Evolutionary conservation across 2,797 vertebrate genomes (phyloP).

Genomic region (Columba guinea): DNA sequence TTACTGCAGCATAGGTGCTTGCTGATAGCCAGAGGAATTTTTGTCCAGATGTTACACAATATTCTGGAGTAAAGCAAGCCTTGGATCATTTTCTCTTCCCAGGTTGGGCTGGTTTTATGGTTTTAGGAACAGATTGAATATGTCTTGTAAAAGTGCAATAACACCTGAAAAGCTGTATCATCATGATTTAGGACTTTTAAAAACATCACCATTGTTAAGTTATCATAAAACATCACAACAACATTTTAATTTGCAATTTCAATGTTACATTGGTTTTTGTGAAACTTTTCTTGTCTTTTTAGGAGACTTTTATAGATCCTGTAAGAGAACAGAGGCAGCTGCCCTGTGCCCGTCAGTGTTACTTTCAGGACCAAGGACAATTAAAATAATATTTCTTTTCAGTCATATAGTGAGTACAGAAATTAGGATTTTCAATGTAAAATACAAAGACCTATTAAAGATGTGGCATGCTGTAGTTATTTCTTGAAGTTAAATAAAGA

Average conservation of each 20-base stretch:
- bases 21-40: not conserved
- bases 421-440: not conserved
- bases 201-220: conserved; percentile 36
- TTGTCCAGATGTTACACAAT: conserved; percentile 12
- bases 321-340: not conserved
- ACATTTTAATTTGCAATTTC: not conserved
- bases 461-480: not conserved
- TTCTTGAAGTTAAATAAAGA: not conserved
- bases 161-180: conserved; percentile 9
- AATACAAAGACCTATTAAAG: not conserved
- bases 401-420: not conserved
- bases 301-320: not conserved
- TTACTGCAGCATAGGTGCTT: not conserved
- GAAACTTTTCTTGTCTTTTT: not conserved
- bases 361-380: not conserved
- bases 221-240: not conserved
- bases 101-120: not conserved
- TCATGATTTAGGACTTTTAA: conserved; percentile 1
- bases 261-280: not conserved
- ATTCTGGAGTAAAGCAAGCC: conserved; percentile 13
- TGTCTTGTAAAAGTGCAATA: conserved; percentile 3
- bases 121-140: conserved; percentile 34
- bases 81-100: not conserved
- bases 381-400: not conserved
- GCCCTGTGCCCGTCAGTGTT: not conserved